A percentile compares a stretch with the other conserved stretches of the same genome.
Conservation (phyloP, 2,888 invertebrate genomes). For the Lycia hirtaria region DNA sequence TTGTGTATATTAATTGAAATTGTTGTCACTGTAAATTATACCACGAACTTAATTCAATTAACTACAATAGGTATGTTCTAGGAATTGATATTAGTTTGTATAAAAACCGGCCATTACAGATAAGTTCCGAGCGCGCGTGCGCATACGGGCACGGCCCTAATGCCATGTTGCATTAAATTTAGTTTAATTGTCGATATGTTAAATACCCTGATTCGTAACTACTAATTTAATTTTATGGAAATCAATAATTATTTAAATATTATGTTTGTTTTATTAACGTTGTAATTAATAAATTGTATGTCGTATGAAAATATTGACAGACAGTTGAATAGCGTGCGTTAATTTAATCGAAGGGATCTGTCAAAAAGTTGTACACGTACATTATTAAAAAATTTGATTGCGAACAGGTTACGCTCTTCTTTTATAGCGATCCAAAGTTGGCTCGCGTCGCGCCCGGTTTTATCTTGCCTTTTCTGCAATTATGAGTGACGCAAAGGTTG, state of each 20-base stretch:
- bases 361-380: too few relatives aligned
- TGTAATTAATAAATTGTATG: background rate
- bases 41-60: constrained; percentile 1
- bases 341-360: too few relatives aligned
- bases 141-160: constrained; percentile 5
- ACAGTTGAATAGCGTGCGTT: background rate
- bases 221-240: constrained; percentile 4
- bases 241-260: background rate
- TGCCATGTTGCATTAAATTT: constrained; percentile 14
- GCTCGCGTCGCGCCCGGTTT: too few relatives aligned
- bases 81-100: constrained; percentile 9
- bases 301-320: too few relatives aligned
- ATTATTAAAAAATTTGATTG: too few relatives aligned
- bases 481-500: too few relatives aligned
- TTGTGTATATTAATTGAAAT: background rate
- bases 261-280: too few relatives aligned
- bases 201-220: constrained; percentile 10
- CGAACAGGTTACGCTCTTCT: too few relatives aligned
- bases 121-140: constrained; percentile 19
- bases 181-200: constrained; percentile 13
- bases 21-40: background rate
- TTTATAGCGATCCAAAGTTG: too few relatives aligned
- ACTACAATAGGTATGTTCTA: constrained; percentile 5
- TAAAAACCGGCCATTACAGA: constrained; percentile 17
- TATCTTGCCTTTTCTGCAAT: too few relatives aligned